A percentile compares a stretch with the other conserved stretches of the same genome.
Evolutionary conservation across 2,797 vertebrate species (phyloP).

Genomic region (Neosilurus mollespiculum): DNA sequence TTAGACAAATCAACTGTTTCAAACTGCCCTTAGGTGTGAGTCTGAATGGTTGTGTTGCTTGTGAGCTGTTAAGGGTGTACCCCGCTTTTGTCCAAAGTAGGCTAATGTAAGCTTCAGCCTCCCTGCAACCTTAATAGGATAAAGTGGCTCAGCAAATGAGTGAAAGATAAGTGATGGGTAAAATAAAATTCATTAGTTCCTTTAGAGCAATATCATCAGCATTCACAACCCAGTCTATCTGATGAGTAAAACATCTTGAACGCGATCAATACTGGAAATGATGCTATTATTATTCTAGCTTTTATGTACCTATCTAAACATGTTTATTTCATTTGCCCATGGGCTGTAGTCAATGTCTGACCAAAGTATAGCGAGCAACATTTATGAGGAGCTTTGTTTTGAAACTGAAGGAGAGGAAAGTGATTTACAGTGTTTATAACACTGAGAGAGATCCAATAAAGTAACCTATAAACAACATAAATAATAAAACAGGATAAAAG

Average conservation of each 20-base stretch:
- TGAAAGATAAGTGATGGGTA: too few relatives aligned
- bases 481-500: conserved; percentile 60
- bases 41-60: too few relatives aligned
- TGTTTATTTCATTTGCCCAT: conserved; percentile 8
- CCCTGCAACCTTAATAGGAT: too few relatives aligned
- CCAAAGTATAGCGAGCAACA: neutral
- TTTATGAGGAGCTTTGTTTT: too few relatives aligned
- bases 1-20: too few relatives aligned
- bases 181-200: neutral
- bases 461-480: conserved; percentile 57
- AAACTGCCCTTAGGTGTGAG: too few relatives aligned
- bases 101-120: too few relatives aligned
- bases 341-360: conserved; percentile 11
- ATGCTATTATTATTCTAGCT: neutral
- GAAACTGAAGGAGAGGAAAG: neutral
- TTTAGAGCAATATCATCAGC: neutral
- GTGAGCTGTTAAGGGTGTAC: too few relatives aligned
- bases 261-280: conserved; percentile 7
- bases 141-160: too few relatives aligned
- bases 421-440: conserved; percentile 32
- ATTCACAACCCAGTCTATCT: neutral
- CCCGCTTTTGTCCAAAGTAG: too few relatives aligned
- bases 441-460: conserved; percentile 41
- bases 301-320: conserved; percentile 7
- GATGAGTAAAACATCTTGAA: neutral